A percentile compares a stretch with the other conserved stretches of the same genome.
Evolutionary conservation across 2,113 vertebrate genomes (phyloP).

Genomic region (Hypomesus transpacificus): DNA sequence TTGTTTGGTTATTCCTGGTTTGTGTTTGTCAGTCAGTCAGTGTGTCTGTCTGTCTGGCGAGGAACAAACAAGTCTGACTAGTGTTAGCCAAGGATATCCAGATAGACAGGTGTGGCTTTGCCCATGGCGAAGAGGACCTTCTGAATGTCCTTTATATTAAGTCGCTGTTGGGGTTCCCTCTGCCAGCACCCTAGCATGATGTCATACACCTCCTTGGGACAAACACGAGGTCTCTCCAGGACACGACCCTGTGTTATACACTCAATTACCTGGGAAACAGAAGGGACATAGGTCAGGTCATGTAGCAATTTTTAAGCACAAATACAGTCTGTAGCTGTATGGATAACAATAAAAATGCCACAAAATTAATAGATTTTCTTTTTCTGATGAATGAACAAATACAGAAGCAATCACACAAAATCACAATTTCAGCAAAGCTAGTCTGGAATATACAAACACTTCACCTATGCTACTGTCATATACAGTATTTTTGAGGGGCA

Average conservation of each 20-base stretch:
- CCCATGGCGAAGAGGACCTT: constrained; percentile 77
- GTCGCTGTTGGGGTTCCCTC: constrained; percentile 77
- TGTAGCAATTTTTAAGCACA: neutral
- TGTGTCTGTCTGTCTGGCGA: constrained; percentile 48
- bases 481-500: neutral
- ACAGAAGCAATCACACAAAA: too few species aligned
- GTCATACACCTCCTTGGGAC: constrained; percentile 80
- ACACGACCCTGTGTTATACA: constrained; percentile 79
- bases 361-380: too few species aligned
- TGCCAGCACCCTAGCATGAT: constrained; percentile 82
- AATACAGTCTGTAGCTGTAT: neutral
- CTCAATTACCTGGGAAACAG: constrained; percentile 74
- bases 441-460: neutral
- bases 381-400: too few species aligned
- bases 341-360: too few species aligned
- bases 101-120: constrained; percentile 78
- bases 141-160: constrained; percentile 81
- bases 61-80: constrained; percentile 24
- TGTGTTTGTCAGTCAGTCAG: constrained; percentile 46
- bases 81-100: constrained; percentile 79
- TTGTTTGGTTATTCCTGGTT: constrained; percentile 79
- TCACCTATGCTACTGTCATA: neutral
- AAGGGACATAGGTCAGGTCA: neutral
- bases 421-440: neutral
- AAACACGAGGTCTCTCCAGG: constrained; percentile 74